These are phyloP conservation scores for Empidonax alnorum DNA, from an alignment of 2,113 vertebrate genomes.

Conservation along the genomic window DNA sequence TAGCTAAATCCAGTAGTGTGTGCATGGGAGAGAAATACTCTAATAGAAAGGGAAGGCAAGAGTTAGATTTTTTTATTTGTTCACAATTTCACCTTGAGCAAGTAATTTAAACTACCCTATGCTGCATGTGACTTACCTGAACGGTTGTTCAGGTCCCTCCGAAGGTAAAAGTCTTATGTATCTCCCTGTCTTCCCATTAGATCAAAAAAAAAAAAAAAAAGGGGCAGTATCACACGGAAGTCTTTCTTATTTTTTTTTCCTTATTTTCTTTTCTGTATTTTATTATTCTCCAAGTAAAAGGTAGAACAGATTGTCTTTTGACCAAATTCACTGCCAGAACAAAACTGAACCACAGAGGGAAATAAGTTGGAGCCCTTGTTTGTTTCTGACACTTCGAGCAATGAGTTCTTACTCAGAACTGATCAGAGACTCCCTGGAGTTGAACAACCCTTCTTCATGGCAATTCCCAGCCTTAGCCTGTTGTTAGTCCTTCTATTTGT, in stretches of 20 bases:
- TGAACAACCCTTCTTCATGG: background rate
- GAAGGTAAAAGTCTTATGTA: background rate
- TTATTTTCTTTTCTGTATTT: no score
- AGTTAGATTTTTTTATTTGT: background rate
- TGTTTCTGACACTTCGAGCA: background rate
- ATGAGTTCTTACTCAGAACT: background rate
- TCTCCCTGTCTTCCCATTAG: background rate
- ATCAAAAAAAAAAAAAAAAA: background rate
- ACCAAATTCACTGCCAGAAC: background rate
- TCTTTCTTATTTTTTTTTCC: background rate
- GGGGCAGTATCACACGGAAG: fast-evolving
- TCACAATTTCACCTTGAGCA: background rate
- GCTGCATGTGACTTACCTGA: background rate
- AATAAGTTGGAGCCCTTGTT: background rate
- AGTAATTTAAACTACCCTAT: background rate
- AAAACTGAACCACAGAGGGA: background rate
- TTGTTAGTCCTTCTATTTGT: background rate
- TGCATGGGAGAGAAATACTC: background rate
- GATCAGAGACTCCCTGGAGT: background rate
- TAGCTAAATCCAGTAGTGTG: background rate
- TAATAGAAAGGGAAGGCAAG: background rate
- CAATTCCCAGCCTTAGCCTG: background rate
- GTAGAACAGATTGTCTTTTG: background rate
- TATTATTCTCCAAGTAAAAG: background rate
- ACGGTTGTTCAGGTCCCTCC: background rate